Percentiles rank a stretch among this genome's conserved stretches.
Evolutionary conservation across 2,113 vertebrate genomes (phyloP).

Genomic region (western clawed frog (Xenopus tropicalis)): DNA sequence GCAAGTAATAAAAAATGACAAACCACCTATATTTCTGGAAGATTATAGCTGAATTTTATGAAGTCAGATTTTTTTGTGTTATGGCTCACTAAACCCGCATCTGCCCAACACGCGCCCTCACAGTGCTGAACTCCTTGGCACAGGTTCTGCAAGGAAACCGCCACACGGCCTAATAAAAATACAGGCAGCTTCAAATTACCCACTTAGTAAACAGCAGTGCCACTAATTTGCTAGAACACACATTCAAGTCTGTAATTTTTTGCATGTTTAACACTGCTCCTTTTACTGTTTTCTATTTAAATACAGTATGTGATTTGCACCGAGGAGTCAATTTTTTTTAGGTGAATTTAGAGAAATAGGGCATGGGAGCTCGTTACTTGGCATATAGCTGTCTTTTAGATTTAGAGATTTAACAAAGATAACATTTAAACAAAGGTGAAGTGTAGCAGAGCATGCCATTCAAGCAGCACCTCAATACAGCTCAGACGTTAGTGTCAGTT

Average conservation of each 20-base stretch:
- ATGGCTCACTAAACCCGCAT: not conserved
- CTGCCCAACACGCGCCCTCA: not conserved
- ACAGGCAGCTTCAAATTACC: constrained; percentile 23
- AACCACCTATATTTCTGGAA: not conserved
- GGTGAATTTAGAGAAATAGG: too few relatives aligned
- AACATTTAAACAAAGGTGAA: constrained; percentile 12
- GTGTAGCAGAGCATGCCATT: constrained; percentile 11
- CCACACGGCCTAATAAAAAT: not conserved
- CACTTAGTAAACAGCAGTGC: constrained; percentile 29
- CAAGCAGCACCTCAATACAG: constrained; percentile 5
- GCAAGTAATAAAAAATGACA: constrained; percentile 29
- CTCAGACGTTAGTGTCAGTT: constrained; percentile 6
- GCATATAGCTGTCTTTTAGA: too few relatives aligned
- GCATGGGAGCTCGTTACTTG: too few relatives aligned
- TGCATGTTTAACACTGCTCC: constrained; percentile 29
- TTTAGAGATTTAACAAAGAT: too few relatives aligned
- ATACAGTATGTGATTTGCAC: constrained; percentile 4
- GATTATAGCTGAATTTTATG: not conserved
- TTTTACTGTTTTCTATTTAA: constrained; percentile 20
- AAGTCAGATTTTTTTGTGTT: constrained; percentile 3
- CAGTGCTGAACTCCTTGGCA: not conserved
- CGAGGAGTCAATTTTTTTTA: too few relatives aligned
- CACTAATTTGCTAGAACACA: constrained; percentile 33
- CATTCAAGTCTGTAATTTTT: constrained; percentile 14
- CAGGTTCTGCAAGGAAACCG: not conserved